Conservation (phyloP, 1,140 invertebrate genomes). For the Aphelinus certus region DNA sequence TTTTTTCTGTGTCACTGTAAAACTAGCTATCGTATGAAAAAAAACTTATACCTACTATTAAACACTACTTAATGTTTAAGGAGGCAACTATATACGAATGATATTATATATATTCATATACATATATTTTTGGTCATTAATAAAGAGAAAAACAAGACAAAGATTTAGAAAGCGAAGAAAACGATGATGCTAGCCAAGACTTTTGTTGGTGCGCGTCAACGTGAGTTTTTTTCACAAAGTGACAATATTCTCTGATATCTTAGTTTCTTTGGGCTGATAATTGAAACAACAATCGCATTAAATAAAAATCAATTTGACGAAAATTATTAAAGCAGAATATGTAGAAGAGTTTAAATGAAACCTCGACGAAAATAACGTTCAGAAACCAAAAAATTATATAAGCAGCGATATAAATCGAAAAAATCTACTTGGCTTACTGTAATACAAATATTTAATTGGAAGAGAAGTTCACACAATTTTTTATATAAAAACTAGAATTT, state of each 20-base stretch:
- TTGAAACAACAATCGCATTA: slow-evolving; percentile 40
- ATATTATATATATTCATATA: slow-evolving; percentile 61
- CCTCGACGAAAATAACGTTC: not conserved
- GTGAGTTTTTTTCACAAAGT: slow-evolving; percentile 60
- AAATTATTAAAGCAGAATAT: not conserved
- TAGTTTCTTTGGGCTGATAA: slow-evolving; percentile 55
- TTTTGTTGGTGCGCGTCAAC: slow-evolving; percentile 58
- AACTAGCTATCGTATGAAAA: slow-evolving; percentile 59
- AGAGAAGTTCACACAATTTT: slow-evolving; percentile 27
- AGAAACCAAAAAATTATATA: not conserved
- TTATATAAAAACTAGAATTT: slow-evolving; percentile 33
- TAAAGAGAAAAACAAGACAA: slow-evolving; percentile 48
- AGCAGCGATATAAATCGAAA: too few relatives aligned
- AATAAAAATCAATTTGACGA: slow-evolving; percentile 17
- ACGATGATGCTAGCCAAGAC: slow-evolving; percentile 56
- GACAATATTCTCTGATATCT: slow-evolving; percentile 65
- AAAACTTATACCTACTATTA: slow-evolving; percentile 62
- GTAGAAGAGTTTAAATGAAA: not conserved
- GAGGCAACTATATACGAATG: slow-evolving; percentile 61
- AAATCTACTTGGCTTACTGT: too few relatives aligned
- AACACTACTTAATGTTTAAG: slow-evolving; percentile 65
- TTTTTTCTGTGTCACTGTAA: slow-evolving; percentile 66
- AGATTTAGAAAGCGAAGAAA: slow-evolving; percentile 31
- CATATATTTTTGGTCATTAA: slow-evolving; percentile 68
- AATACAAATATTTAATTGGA: not conserved